Conservation (phyloP, 2,113 vertebrate genomes). For the Gnathonemus echidnorhynchus region DNA sequence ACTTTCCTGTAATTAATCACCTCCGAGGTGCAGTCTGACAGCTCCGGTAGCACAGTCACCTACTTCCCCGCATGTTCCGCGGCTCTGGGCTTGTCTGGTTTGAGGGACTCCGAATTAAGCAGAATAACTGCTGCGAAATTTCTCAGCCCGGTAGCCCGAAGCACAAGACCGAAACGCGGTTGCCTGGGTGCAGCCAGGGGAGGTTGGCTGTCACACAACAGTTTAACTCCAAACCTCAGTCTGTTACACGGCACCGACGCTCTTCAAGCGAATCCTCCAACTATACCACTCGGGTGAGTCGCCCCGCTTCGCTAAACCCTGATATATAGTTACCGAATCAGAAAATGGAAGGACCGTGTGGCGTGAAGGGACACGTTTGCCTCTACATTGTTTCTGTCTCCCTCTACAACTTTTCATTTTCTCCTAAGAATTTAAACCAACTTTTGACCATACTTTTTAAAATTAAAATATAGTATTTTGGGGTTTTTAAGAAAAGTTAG, state of each 20-base stretch:
- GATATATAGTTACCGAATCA: not conserved
- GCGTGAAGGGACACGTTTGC: not conserved
- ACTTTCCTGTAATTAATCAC: not conserved
- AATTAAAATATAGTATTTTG: not conserved
- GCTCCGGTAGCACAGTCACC: not conserved
- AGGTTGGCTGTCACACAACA: not conserved
- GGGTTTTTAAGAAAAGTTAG: not conserved
- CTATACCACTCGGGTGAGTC: not conserved
- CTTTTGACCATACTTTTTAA: not conserved
- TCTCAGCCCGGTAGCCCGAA: not conserved
- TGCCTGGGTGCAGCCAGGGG: not conserved
- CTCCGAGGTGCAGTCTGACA: not conserved
- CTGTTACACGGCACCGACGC: not conserved
- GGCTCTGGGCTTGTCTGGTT: not conserved
- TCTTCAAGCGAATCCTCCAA: not conserved
- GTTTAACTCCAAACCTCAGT: slow-evolving; percentile 3
- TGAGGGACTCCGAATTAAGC: not conserved
- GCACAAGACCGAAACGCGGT: not conserved
- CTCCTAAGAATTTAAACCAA: not conserved
- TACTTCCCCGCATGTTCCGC: not conserved
- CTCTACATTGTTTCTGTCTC: not conserved
- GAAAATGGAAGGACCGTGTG: not conserved
- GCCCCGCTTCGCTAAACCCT: not conserved
- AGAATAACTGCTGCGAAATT: not conserved
- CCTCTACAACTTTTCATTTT: not conserved